phyloP scores from a whole-genome alignment of 2,113 vertebrate species.

The Clarias batrachus region DNA sequence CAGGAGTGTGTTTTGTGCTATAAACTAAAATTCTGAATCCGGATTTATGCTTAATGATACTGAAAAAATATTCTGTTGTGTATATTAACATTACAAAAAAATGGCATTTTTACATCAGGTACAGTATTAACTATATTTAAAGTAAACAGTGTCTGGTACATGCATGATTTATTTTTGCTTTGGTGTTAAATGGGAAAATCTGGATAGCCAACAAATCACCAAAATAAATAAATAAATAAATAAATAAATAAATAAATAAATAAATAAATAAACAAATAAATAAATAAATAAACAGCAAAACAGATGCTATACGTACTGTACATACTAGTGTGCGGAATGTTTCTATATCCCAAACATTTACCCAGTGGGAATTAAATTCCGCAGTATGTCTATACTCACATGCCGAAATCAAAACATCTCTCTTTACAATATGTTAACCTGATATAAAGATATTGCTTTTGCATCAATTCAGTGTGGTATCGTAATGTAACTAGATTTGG shows the following conservation, averaged over 20 bases:
- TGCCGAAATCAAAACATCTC: constrained; percentile 1
- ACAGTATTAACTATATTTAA: not conserved
- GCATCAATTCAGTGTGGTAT: not conserved
- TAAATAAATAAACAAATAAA: not conserved
- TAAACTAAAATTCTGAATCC: not conserved
- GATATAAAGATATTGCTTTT: not conserved
- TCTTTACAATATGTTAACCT: not conserved
- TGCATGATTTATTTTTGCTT: too few species aligned
- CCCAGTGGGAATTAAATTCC: not conserved
- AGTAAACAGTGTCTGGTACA: too few species aligned
- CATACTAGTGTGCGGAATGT: not conserved
- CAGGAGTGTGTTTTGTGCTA: not conserved
- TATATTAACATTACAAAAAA: not conserved
- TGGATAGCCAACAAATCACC: not conserved
- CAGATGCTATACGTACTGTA: too few species aligned
- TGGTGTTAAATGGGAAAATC: not conserved
- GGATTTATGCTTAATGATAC: not conserved
- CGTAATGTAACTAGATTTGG: not conserved
- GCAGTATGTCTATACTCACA: not conserved
- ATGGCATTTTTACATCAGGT: not conserved
- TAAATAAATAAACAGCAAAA: not conserved
- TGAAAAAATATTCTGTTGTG: not conserved
- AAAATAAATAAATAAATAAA: not conserved
- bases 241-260: too few species aligned
- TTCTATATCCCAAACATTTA: not conserved